Percentiles rank a stretch among this genome's conserved stretches.
Evolutionary conservation across 1,140 invertebrate species (phyloP).

Genomic region (Drosophila ficusphila): DNA sequence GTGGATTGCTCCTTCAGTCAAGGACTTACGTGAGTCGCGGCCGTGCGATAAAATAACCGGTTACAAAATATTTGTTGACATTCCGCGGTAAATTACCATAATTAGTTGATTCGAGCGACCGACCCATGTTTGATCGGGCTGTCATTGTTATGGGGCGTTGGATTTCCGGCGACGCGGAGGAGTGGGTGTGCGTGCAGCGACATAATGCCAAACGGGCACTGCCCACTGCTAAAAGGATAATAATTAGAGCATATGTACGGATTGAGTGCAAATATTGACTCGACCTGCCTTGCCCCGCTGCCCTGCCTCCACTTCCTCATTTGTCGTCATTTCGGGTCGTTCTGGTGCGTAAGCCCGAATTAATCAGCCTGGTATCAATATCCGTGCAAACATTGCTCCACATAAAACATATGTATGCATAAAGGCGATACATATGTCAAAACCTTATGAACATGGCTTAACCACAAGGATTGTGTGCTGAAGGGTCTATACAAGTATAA

Average conservation of each 20-base stretch:
- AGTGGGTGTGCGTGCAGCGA: conserved; percentile 37
- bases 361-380: conserved; percentile 72
- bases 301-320: too few relatives aligned
- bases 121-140: conserved; percentile 67
- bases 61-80: conserved; percentile 82
- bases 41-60: conserved; percentile 59
- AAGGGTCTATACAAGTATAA: too few relatives aligned
- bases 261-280: conserved; percentile 80
- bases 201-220: conserved; percentile 60
- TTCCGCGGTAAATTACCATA: conserved; percentile 79
- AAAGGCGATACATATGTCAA: conserved; percentile 24
- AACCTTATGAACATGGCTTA: conserved; percentile 1
- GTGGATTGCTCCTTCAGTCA: not conserved
- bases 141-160: not conserved
- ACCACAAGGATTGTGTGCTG: not conserved
- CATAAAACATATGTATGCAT: conserved; percentile 46
- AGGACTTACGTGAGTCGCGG: conserved; percentile 46
- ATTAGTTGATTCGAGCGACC: conserved; percentile 77
- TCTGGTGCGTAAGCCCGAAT: conserved; percentile 48
- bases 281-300: not conserved
- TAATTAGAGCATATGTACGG: conserved; percentile 82
- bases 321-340: conserved; percentile 41
- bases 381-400: conserved; percentile 50
- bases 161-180: not conserved
- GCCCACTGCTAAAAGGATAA: conserved; percentile 73